Evolutionary conservation across 2,888 invertebrate species (phyloP).

Genomic region (Lycophotia porphyrea): DNA sequence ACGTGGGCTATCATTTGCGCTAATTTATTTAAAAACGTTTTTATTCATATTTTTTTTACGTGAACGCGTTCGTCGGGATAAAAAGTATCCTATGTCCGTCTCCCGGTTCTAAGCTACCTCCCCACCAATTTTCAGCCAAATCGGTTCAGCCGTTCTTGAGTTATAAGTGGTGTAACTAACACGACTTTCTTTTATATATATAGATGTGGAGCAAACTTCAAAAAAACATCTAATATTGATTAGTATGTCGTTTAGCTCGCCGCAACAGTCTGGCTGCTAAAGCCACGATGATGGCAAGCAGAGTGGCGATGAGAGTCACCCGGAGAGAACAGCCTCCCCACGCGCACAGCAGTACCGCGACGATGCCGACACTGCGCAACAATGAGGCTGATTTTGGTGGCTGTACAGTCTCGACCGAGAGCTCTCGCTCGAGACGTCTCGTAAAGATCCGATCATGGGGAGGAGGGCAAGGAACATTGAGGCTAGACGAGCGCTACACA

Average conservation of each 20-base stretch:
- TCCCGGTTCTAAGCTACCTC: too few relatives aligned
- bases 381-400: slow-evolving; percentile 30
- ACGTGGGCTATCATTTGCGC: too few relatives aligned
- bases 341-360: slow-evolving; percentile 79
- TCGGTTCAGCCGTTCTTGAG: too few relatives aligned
- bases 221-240: slow-evolving; percentile 11
- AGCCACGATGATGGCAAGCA: slow-evolving; percentile 76
- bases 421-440: background rate
- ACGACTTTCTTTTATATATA: too few relatives aligned
- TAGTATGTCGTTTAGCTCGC: slow-evolving; percentile 30
- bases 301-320: slow-evolving; percentile 74
- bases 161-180: too few relatives aligned
- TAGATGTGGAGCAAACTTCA: slow-evolving; percentile 8
- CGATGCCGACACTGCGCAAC: slow-evolving; percentile 73
- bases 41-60: too few relatives aligned
- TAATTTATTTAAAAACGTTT: too few relatives aligned
- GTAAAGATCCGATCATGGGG: background rate
- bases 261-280: slow-evolving; percentile 41
- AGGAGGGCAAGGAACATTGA: background rate
- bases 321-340: slow-evolving; percentile 79
- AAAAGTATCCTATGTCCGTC: too few relatives aligned
- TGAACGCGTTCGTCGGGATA: too few relatives aligned
- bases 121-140: too few relatives aligned
- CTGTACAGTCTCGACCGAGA: background rate
- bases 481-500: background rate